These are phyloP conservation scores for Delia radicum DNA, from an alignment of 1,140 invertebrate genomes.

Conservation along the genomic window DNA sequence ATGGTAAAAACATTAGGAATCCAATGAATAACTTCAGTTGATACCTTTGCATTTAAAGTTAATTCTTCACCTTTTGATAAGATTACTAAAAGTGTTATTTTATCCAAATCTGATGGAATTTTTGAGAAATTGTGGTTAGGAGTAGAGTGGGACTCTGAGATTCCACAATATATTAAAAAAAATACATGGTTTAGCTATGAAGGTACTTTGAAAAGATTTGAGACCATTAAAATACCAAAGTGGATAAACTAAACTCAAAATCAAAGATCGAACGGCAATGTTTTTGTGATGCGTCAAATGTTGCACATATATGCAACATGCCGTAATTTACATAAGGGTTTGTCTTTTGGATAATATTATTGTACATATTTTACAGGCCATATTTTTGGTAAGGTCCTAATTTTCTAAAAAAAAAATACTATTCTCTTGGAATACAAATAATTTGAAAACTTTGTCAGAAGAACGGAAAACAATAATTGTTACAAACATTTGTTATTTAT, in stretches of 20 bases:
- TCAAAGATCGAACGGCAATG: conserved; percentile 35
- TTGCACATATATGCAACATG: conserved; percentile 41
- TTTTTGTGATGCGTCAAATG: conserved; percentile 42
- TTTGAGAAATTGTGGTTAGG: conserved; percentile 47
- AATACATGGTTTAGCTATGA: conserved; percentile 35
- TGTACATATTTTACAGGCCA: conserved; percentile 18
- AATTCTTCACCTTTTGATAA: neutral
- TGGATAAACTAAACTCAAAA: conserved; percentile 17
- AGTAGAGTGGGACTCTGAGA: conserved; percentile 43
- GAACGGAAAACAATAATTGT: neutral
- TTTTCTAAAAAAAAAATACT: conserved; percentile 8
- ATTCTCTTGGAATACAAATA: neutral
- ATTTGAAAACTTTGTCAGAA: neutral
- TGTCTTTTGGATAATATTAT: neutral
- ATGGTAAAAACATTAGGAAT: conserved; percentile 34
- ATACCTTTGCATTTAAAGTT: conserved; percentile 13
- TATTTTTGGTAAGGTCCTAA: conserved; percentile 23
- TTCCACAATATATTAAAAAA: conserved; percentile 28
- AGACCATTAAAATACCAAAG: conserved; percentile 32
- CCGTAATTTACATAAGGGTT: conserved; percentile 35
- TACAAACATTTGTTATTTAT: neutral
- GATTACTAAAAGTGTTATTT: conserved; percentile 40
- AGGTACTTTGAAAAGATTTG: neutral
- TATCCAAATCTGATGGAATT: conserved; percentile 40
- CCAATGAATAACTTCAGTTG: conserved; percentile 33